Evolutionary conservation across 1,140 invertebrate species (phyloP), one percentile per base, ranked within the genome.

Genomic region (Drosophila arizonae): DNA sequence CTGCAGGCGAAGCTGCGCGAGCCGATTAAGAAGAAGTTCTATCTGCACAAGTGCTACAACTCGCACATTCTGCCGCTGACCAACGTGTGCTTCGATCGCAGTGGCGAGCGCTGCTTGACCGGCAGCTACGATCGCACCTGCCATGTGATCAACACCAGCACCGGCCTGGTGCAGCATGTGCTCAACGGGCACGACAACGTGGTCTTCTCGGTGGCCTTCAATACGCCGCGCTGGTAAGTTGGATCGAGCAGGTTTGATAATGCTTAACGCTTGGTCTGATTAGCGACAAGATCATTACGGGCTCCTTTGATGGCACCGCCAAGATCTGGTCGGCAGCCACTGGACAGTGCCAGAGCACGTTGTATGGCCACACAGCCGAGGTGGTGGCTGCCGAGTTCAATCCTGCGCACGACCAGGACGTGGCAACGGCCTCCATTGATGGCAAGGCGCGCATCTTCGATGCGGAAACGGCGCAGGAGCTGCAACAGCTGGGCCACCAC

Each of bases 91-190:
- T 95, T 96, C 85, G 95, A 95, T 84, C 95, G 95, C 79, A 93
- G 92, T 52, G 95, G 95, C 0, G 93, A 93, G 52, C 96, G 95
- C 90, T 96, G 96, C 91, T 91, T 96, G 55, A 95, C 96, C 1
- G 96, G 96, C 54, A 97, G 96, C 91, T 97, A 97, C 90, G 96
- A 97, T 91, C 92, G 96, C 79, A 97, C 96, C n/a, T 96, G 96
- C 92, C 96, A 96, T 91, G 93, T 97, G 65, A 96, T 96, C 95
- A 94, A 96, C 89, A 94, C 96, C 68, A 94, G 95, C 57, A 93
- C 93, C n/a, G 95, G 95, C 36, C 93, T 93, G 58, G 95, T 96
- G 82, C 89, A 95, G 74, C 93, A 94, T 80, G 94, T 95, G 45
- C 93, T 97, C 10, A 91, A 93, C 43, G 96, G 96, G 24, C 96